These are phyloP conservation scores for Caenorhabditis doughertyi DNA, from an alignment of 2,888 invertebrate species.

Conservation along the genomic window DNA sequence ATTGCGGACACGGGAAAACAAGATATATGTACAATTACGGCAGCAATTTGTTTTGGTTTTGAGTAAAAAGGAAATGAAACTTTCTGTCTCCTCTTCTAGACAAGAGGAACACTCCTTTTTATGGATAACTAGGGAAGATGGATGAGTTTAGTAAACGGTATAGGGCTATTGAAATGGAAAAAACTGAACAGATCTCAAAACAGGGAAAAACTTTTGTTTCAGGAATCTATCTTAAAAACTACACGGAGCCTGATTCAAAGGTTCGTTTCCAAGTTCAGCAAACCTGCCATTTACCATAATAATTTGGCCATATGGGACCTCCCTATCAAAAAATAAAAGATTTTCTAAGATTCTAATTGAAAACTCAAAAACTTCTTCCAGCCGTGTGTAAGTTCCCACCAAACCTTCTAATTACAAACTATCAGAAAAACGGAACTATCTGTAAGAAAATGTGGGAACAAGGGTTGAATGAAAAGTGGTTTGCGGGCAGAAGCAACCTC, in stretches of 20 bases:
- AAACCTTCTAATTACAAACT: background rate
- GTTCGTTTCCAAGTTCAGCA: too few relatives aligned
- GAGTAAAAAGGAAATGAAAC: constrained; percentile 20
- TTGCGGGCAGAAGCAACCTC: constrained; percentile 9
- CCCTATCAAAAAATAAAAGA: too few relatives aligned
- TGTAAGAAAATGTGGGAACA: constrained; percentile 7
- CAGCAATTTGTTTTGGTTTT: constrained; percentile 38
- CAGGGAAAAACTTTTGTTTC: too few relatives aligned
- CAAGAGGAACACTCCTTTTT: background rate
- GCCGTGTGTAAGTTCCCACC: too few relatives aligned
- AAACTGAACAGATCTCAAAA: too few relatives aligned
- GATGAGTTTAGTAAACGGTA: constrained; percentile 3
- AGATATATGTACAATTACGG: constrained; percentile 58
- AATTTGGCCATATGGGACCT: too few relatives aligned
- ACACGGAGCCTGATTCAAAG: too few relatives aligned
- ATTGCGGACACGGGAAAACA: constrained; percentile 42
- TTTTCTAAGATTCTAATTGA: too few relatives aligned
- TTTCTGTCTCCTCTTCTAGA: too few relatives aligned
- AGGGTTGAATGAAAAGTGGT: constrained; percentile 28
- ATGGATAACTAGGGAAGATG: background rate
- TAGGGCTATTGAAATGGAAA: background rate
- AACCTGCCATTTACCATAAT: too few relatives aligned
- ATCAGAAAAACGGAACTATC: background rate
- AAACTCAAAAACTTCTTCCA: too few relatives aligned
- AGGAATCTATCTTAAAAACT: too few relatives aligned